Evolutionary conservation across 37 sponge, comb jelly and placozoan species (phyloP).

Genomic region (Bolinopsis microptera): DNA sequence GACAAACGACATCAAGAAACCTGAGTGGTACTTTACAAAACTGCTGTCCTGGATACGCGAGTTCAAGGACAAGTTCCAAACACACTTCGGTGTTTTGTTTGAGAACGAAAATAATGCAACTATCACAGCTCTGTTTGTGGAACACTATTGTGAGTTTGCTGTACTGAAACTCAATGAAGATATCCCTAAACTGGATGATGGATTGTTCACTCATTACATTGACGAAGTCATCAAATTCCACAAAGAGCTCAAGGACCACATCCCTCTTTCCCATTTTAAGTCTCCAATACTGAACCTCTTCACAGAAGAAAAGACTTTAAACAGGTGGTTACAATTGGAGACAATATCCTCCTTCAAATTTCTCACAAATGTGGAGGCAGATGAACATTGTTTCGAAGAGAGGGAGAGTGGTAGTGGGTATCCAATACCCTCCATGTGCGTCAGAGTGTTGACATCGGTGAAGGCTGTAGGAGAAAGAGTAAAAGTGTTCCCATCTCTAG

Average conservation of each 20-base stretch:
- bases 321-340: slow-evolving; percentile 37
- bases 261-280: not conserved
- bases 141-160: slow-evolving; percentile 22
- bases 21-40: slow-evolving; percentile 60
- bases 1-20: slow-evolving; percentile 50
- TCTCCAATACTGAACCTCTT: slow-evolving; percentile 24
- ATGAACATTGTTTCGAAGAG: not conserved
- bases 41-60: slow-evolving; percentile 27
- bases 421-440: slow-evolving; percentile 50
- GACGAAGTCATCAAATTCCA: slow-evolving; percentile 61
- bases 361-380: not conserved
- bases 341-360: slow-evolving; percentile 63
- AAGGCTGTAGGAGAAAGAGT: slow-evolving; percentile 52
- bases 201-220: slow-evolving; percentile 38
- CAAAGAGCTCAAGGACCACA: not conserved
- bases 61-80: not conserved
- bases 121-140: slow-evolving; percentile 5
- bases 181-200: slow-evolving; percentile 1
- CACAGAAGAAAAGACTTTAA: not conserved
- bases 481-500: slow-evolving; percentile 1
- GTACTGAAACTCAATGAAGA: slow-evolving; percentile 10
- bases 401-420: slow-evolving; percentile 28
- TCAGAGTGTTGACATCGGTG: slow-evolving; percentile 47
- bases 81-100: not conserved
- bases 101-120: not conserved